These are phyloP conservation scores for Melanostigma gelatinosum DNA, from an alignment of 2,113 vertebrate species.

Conservation along the genomic window DNA sequence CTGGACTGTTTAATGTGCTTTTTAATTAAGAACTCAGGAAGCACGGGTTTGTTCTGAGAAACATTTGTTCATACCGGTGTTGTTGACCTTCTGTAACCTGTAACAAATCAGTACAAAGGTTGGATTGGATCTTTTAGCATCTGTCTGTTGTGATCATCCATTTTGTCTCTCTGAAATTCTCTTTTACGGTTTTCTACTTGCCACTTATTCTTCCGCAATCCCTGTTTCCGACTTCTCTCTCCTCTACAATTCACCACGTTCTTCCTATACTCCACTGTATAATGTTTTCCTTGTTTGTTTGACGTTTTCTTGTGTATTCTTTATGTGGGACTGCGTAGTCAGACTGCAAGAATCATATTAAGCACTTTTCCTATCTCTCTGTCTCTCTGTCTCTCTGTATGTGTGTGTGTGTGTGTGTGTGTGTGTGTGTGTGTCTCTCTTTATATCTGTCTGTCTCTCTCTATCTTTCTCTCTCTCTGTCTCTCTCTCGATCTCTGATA, in stretches of 20 bases:
- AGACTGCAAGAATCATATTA: slow-evolving; percentile 32
- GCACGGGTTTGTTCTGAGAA: background rate
- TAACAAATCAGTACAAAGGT: background rate
- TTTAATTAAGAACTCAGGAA: background rate
- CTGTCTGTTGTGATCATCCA: background rate
- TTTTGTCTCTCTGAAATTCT: background rate
- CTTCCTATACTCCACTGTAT: background rate
- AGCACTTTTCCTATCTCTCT: background rate
- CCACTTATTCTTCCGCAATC: background rate
- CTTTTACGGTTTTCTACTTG: background rate
- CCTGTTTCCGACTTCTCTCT: slow-evolving; percentile 1
- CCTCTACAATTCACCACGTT: slow-evolving; percentile 1
- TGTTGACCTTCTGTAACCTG: background rate
- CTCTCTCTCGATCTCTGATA: background rate
- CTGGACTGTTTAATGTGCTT: background rate
- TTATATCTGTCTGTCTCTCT: background rate
- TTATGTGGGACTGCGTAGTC: slow-evolving; percentile 40
- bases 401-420: background rate
- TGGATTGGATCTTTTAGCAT: background rate
- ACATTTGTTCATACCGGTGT: background rate
- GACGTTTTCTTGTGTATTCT: slow-evolving; percentile 31
- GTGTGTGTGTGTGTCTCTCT: background rate
- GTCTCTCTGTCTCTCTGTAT: background rate
- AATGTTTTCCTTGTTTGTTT: slow-evolving; percentile 44
- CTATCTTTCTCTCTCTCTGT: background rate